Base-by-base conservation (phyloP, 2,797 vertebrate species). In the Eutrigla gurnardus region DNA sequence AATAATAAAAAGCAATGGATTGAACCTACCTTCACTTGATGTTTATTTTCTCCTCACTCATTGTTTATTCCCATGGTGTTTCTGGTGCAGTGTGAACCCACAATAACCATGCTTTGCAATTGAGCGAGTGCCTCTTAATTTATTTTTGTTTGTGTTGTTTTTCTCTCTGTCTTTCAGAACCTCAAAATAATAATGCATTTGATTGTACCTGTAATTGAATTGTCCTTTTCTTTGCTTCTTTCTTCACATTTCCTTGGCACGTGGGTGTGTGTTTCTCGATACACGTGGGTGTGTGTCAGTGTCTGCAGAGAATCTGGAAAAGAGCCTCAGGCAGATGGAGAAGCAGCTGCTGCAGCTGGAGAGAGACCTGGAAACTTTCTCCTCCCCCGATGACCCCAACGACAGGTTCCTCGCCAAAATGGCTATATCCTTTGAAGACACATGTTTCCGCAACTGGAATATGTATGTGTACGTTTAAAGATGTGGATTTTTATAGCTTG, bases 321-420 rank as follows among this genome's bases (percentile, higher is more conserved):
- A 97, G 94, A 98, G 93, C 93, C 94, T 99, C 82, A 96, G 95
- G 90, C 97, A 98, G 95, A 99, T 99, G 97, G 97, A 98, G 92
- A 94, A 86, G 83, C 98, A 99, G 92, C 96, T 99, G 94, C 93
- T 96, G 81, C 97, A 98, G 94, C 96, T 99, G 94, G 97, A 98
- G 92, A 98, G 93, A 92, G 96, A 98, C 95, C 96, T 99, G 94
- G 94, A 97, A 93, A 98, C 96, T 85, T 98, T 97, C 94, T 95
- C 96, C 75, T 95, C 92, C 92, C 89, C 96, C 57, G 96, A 97
- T 91, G 96, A 98, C 93, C 94, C 92, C 70, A 94, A 94, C 3
- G 98, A 99, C 94, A 97, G 96, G 93, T 99, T 99, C 94, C 91
- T 95, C 88, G 93, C 91, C 86, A 99, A 98, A 95, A 98, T 99